Evolutionary conservation across 2,113 vertebrate species (phyloP).

Genomic region (Nicator chloris): DNA sequence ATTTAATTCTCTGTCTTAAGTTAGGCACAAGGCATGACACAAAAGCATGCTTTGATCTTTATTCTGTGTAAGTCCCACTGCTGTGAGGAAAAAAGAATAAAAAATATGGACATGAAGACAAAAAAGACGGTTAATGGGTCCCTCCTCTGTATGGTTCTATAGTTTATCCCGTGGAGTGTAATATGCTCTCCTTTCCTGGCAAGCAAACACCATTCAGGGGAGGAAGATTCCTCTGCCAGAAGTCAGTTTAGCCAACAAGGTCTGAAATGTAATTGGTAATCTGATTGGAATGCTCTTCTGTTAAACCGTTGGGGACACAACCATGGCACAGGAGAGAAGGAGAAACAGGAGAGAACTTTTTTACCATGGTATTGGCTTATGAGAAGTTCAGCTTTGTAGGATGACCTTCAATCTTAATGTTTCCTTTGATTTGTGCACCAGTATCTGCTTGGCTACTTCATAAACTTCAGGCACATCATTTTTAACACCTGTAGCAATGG

Average conservation of each 20-base stretch:
- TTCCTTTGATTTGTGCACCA: background rate
- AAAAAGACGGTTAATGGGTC: background rate
- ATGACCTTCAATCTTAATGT: background rate
- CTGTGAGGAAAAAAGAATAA: background rate
- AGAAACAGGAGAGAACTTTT: background rate
- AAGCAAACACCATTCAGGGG: background rate
- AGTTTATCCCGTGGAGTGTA: background rate
- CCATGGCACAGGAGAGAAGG: background rate
- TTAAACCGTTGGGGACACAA: background rate
- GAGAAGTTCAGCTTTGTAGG: background rate
- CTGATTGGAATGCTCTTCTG: background rate
- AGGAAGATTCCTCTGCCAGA: background rate
- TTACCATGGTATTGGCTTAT: background rate
- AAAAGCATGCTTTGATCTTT: background rate
- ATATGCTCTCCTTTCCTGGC: background rate
- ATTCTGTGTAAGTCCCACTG: background rate
- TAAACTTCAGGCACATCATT: background rate
- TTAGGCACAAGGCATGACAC: background rate
- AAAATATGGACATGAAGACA: background rate
- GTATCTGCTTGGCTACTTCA: background rate
- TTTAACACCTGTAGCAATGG: background rate
- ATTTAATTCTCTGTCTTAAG: background rate
- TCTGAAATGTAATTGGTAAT: background rate
- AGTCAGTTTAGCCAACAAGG: background rate
- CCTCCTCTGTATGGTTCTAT: background rate